These are phyloP conservation scores for Lordiphosa fenestrarum DNA, from an alignment of 2,888 invertebrate species.

Conservation along the genomic window DNA sequence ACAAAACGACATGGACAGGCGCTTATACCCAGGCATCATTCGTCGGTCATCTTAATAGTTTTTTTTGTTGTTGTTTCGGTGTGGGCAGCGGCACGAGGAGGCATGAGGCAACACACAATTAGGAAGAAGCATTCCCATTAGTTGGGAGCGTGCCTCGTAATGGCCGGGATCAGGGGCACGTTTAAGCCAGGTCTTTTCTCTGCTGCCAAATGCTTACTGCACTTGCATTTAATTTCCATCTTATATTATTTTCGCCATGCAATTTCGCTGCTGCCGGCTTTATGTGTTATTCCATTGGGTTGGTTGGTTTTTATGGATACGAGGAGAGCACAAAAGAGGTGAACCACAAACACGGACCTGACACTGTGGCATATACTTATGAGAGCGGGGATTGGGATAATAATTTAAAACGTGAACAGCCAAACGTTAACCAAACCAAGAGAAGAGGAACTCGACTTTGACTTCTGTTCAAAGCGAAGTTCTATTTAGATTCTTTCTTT, in stretches of 20 bases:
- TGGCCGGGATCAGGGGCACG: conserved; percentile 35
- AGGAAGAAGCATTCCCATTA: no score
- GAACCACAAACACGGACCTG: conserved; percentile 7
- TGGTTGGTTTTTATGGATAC: conserved; percentile 27
- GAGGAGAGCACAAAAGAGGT: conserved; percentile 22
- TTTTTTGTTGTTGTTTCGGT: not conserved
- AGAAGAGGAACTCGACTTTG: no score
- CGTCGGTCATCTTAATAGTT: not conserved
- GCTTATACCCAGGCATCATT: no score
- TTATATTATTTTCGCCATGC: conserved; percentile 3
- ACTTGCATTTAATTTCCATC: conserved; percentile 5
- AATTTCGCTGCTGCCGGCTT: conserved; percentile 22
- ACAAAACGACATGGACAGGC: not conserved
- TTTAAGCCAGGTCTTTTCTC: conserved; percentile 31
- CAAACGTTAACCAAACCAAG: no score
- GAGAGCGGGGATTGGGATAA: conserved; percentile 8
- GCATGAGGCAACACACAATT: no score
- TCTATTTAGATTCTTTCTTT: no score
- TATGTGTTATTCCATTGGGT: conserved; percentile 33
- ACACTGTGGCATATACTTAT: conserved; percentile 6
- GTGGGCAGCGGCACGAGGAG: not conserved
- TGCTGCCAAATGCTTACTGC: conserved; percentile 49
- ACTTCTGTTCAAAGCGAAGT: no score
- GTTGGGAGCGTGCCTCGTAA: conserved; percentile 26
- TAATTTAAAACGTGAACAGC: no score